Evolutionary conservation across 2,888 invertebrate genomes (phyloP).

Genomic region (Drosophila borborema): DNA sequence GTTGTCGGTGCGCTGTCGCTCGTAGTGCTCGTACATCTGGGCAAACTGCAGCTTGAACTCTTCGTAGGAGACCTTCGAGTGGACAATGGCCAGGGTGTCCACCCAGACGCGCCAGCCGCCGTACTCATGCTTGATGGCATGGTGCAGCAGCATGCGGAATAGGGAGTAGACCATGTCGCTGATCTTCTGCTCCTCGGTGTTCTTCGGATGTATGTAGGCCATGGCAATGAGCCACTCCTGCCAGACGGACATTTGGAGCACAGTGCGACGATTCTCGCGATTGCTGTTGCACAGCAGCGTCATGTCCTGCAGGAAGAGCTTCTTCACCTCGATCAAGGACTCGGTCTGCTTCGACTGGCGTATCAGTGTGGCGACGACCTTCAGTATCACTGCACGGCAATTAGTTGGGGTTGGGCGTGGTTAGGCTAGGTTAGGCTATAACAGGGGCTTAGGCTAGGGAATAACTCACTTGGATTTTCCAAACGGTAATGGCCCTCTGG

Average conservation of each 20-base stretch:
- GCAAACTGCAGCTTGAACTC: conserved; percentile 99
- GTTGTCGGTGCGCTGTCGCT: conserved; percentile 96
- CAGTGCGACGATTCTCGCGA: conserved; percentile 97
- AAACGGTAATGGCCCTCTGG: conserved; percentile 97
- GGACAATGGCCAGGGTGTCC: conserved; percentile 99
- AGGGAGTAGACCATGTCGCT: conserved; percentile 99
- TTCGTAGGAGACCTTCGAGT: conserved; percentile 99
- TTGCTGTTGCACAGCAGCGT: conserved; percentile 98
- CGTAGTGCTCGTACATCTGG: conserved; percentile 98
- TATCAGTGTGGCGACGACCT: conserved; percentile 98
- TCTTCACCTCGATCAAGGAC: conserved; percentile 96
- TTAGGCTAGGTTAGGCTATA: background rate
- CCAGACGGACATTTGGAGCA: conserved; percentile 99
- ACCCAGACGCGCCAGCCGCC: conserved; percentile 99
- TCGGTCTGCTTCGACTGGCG: conserved; percentile 98
- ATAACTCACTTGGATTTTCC: conserved; percentile 96
- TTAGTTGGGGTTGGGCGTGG: background rate
- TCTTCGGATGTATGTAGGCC: conserved; percentile 99
- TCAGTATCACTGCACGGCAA: conserved; percentile 93
- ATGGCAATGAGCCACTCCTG: conserved; percentile 99
- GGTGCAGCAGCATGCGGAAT: conserved; percentile 98
- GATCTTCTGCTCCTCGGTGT: conserved; percentile 97
- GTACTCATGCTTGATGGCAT: conserved; percentile 99
- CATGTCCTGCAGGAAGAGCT: conserved; percentile 98
- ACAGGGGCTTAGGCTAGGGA: conserved; percentile 2